Percentiles rank a stretch among this genome's conserved stretches.
phyloP scores from a whole-genome alignment of 2,888 invertebrate species.

The Unio pictorum region DNA sequence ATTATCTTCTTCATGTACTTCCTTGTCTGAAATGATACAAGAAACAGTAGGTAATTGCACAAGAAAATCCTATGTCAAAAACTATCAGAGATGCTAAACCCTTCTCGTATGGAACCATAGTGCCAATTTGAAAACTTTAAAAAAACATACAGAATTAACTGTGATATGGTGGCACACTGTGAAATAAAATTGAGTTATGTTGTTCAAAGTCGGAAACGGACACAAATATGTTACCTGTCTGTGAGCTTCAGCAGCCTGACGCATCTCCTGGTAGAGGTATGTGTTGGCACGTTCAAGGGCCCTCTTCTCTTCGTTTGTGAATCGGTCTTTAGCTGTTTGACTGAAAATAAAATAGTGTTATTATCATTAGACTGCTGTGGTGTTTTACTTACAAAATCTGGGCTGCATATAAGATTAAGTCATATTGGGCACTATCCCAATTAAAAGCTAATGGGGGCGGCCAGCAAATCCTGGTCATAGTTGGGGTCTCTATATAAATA shows the following conservation, averaged over 20 bases:
- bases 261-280: conserved; percentile 94
- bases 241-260: conserved; percentile 98
- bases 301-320: conserved; percentile 80
- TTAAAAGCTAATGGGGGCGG: too few relatives aligned
- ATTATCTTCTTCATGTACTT: conserved; percentile 93
- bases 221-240: conserved; percentile 79
- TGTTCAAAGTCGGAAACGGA: too few relatives aligned
- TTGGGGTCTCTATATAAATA: too few relatives aligned
- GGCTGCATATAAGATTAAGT: too few relatives aligned
- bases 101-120: too few relatives aligned
- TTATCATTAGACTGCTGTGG: background rate
- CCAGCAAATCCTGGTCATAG: too few relatives aligned
- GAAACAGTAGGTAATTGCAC: background rate
- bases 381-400: background rate
- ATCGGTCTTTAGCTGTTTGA: conserved; percentile 88
- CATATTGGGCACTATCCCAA: too few relatives aligned
- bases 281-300: conserved; percentile 91
- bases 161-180: too few relatives aligned
- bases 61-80: background rate
- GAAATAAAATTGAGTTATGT: background rate
- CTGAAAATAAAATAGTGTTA: conserved; percentile 37
- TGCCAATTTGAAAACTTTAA: too few relatives aligned
- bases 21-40: conserved; percentile 79
- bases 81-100: too few relatives aligned
- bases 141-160: too few relatives aligned